Conservation (phyloP, 2,888 invertebrate species). For the Campoletis raptor region DNA sequence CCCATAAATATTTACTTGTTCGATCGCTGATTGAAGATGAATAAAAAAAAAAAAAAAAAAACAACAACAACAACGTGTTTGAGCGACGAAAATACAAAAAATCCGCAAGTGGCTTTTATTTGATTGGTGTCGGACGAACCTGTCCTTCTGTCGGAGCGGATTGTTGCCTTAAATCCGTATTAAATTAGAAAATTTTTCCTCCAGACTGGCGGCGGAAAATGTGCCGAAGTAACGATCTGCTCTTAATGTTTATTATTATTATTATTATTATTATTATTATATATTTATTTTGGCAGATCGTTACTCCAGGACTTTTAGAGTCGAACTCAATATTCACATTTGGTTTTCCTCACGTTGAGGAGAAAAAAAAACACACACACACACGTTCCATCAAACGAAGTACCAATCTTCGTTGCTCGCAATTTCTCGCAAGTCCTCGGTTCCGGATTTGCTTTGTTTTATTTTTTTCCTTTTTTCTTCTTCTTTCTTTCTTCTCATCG, state of each 20-base stretch:
- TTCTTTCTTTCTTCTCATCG: constrained; percentile 47
- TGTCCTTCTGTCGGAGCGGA: neutral
- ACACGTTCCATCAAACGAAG: constrained; percentile 45
- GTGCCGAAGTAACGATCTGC: constrained; percentile 79
- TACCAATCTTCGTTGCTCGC: constrained; percentile 36
- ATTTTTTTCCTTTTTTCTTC: constrained; percentile 32
- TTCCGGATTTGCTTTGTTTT: constrained; percentile 33
- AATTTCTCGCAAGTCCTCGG: constrained; percentile 27
- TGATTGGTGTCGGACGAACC: constrained; percentile 5
- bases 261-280: constrained; percentile 32
- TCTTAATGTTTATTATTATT: constrained; percentile 22
- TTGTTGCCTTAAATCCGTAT: constrained; percentile 22
- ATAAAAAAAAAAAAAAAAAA: constrained; percentile 29
- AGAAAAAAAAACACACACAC: constrained; percentile 31
- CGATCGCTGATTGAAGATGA: constrained; percentile 46
- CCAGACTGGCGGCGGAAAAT: constrained; percentile 52
- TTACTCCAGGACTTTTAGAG: constrained; percentile 77
- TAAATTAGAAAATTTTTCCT: constrained; percentile 60
- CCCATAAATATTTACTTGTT: constrained; percentile 58
- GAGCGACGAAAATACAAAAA: constrained; percentile 36
- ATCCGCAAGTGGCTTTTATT: constrained; percentile 33
- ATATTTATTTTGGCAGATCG: constrained; percentile 71
- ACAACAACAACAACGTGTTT: constrained; percentile 28
- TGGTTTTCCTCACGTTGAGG: constrained; percentile 39
- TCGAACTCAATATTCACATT: constrained; percentile 61